Base-by-base conservation (phyloP, 1,140 invertebrate species). In the Eupeodes corollae region DNA sequence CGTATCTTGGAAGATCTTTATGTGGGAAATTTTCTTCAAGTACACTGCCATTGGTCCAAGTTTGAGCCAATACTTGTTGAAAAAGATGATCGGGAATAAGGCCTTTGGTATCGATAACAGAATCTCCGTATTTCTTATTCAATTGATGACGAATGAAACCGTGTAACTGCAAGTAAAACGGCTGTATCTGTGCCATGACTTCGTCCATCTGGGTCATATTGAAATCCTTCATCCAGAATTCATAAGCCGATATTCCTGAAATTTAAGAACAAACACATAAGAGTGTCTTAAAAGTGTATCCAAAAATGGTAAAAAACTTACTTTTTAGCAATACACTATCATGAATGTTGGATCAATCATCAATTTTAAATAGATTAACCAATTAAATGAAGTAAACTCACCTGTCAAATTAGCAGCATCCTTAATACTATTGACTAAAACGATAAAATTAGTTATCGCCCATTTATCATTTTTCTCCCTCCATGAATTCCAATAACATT, bases 31-130 rank as follows among this genome's bases (percentile, higher is more conserved):
- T 57, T 6, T 50, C 16, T 30, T 65, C 63, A 21, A 66, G 54
- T 16, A 66, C 57, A 46, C 62, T 65, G n/a, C 53, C 63, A 8
- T 53, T n/a, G 1, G 55, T 54, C 63, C 63, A 67, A 30, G 59
- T 61, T 51, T 67, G 63, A 35, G 60, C 58, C 10, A 60, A 34
- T 0, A 63, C 63, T 53, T 67, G 59, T 44, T 66, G 83, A 53
- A 89, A 70, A 1, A 96, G 67, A 75, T 96, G 91, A 5, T 89
- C 90, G 0, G 91, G 91, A 49, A 96, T 91, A 0, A 87, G 84
- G 10, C 86, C 86, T 44, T 76, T 76, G 5, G 74, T 74, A 5
- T 77, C 74, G 1, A 86, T 69, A 2, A 86, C 67, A 11, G 77
- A 63, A 11, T 77, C 75, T 0, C 86, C 86, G 57, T 89, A 89